Base-by-base conservation (phyloP, 1,140 invertebrate genomes). In the Colletes latitarsis region DNA sequence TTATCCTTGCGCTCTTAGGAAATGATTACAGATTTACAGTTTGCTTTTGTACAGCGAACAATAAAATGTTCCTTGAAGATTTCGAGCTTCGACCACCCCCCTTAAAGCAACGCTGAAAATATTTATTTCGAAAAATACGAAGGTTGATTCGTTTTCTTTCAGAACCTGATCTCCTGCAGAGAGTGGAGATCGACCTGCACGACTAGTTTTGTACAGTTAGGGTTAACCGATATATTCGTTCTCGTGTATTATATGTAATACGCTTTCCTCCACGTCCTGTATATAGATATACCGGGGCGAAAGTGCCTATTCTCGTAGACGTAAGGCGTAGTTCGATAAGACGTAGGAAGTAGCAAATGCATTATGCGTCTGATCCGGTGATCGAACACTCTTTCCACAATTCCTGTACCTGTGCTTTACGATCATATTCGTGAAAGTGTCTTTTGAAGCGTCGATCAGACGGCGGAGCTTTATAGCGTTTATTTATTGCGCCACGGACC, bases 131-230 rank as follows among this genome's bases (percentile, higher is more conserved):
- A 46, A 46, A 4, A 3, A 8, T 46, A 46, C 9, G 43, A 46
- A 2, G 43, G 9, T 46, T 9, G 8, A 46, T 15, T 17, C n/a
- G 1, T 72, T 89, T 80, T 93, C 3, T 63, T 63, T 83, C 90
- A 93, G 93, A 93, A 66, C 91, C 93, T 70, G 92, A 93, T 88
- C 88, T 93, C 30, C 81, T 93, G 82, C 92, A 93, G 49, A 91
- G 92, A 84, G 92, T 93, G n/a, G 92, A 93, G 76, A 89, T 93
- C 75, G 92, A 93, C 74, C 77, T 91, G 6, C 91, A 91, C 66
- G 88, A 88, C 53, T 93, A 84, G 89, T 71, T 60, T 53, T 81
- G 77, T 84, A 76, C 60, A 84, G 66, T 17, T 60, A 72, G 12
- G 30, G 43, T 55, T 4, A 62, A 62, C 5, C 10, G 57, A 60